A percentile compares a stretch with the other conserved stretches of the same genome.
Conservation (phyloP, 1,140 invertebrate genomes). For the Agrypnia vestita region DNA sequence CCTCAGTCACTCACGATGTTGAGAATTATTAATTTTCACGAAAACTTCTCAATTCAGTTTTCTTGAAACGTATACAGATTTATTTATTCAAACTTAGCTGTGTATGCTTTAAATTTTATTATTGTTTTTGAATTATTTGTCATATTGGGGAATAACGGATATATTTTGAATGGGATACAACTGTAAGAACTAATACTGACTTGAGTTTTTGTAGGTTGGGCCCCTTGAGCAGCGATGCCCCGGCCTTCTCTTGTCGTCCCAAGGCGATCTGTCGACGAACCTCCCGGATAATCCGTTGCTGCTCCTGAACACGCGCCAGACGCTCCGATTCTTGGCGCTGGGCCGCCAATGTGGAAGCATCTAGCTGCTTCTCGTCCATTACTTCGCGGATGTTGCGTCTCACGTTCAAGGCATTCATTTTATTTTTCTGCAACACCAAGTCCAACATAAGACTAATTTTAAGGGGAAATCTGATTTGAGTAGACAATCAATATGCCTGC, state of each 20-base stretch:
- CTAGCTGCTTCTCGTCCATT: constrained; percentile 92
- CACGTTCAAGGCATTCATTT: constrained; percentile 74
- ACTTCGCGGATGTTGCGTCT: constrained; percentile 92
- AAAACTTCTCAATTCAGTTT: too few relatives aligned
- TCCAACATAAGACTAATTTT: not conserved
- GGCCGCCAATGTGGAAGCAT: constrained; percentile 92
- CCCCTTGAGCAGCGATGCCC: constrained; percentile 72
- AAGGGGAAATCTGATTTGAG: too few relatives aligned
- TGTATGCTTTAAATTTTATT: too few relatives aligned
- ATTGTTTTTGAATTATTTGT: too few relatives aligned
- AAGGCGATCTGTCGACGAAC: constrained; percentile 82
- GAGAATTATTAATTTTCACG: too few relatives aligned
- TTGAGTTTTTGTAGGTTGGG: constrained; percentile 66
- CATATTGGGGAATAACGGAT: too few relatives aligned
- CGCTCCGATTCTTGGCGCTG: constrained; percentile 94
- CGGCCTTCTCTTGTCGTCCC: constrained; percentile 80
- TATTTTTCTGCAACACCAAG: constrained; percentile 35
- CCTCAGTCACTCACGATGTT: too few relatives aligned
- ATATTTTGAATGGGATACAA: too few relatives aligned
- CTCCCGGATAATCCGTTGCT: constrained; percentile 86
- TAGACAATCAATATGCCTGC: too few relatives aligned
- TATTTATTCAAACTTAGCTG: too few relatives aligned
- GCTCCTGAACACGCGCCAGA: constrained; percentile 86
- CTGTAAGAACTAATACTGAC: constrained; percentile 59
- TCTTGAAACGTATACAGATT: too few relatives aligned